phyloP scores from a whole-genome alignment of 2,888 invertebrate species.

The Gastracanthus pulcherrimus region DNA sequence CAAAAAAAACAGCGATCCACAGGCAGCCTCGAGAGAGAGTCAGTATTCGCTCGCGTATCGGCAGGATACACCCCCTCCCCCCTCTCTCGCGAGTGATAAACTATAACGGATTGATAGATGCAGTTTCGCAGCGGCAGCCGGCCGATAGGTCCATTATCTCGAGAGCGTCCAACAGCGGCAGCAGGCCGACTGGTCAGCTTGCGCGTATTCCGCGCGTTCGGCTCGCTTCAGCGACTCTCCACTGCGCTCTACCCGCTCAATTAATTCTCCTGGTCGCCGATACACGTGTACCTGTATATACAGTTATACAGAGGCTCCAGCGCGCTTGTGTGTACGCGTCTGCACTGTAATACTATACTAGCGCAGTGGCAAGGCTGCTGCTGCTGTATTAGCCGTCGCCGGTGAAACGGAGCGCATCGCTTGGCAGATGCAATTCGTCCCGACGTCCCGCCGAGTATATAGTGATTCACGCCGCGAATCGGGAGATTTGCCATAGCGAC shows the following conservation, averaged over 20 bases:
- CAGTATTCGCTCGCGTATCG: neutral
- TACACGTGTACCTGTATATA: neutral
- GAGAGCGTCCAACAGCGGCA: neutral
- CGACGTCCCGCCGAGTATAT: neutral
- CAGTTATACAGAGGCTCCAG: too few relatives aligned
- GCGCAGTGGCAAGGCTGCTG: neutral
- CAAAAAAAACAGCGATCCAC: neutral
- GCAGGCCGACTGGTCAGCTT: constrained; percentile 55
- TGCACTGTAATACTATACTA: neutral
- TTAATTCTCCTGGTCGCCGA: constrained; percentile 56
- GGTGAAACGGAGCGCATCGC: constrained; percentile 62
- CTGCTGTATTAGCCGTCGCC: neutral
- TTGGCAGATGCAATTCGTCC: constrained; percentile 58
- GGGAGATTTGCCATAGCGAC: neutral
- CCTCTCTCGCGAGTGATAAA: constrained; percentile 39
- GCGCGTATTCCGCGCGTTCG: constrained; percentile 34
- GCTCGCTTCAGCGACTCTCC: constrained; percentile 56
- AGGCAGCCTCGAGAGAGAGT: neutral
- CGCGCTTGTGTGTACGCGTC: neutral
- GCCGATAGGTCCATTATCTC: constrained; percentile 47
- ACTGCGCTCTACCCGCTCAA: constrained; percentile 57
- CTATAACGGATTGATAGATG: constrained; percentile 48
- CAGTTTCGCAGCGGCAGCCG: constrained; percentile 16
- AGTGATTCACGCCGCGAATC: neutral
- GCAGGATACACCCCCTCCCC: neutral